These are phyloP conservation scores for Eudemis profundana DNA, from an alignment of 2,888 invertebrate genomes.

Conservation along the genomic window DNA sequence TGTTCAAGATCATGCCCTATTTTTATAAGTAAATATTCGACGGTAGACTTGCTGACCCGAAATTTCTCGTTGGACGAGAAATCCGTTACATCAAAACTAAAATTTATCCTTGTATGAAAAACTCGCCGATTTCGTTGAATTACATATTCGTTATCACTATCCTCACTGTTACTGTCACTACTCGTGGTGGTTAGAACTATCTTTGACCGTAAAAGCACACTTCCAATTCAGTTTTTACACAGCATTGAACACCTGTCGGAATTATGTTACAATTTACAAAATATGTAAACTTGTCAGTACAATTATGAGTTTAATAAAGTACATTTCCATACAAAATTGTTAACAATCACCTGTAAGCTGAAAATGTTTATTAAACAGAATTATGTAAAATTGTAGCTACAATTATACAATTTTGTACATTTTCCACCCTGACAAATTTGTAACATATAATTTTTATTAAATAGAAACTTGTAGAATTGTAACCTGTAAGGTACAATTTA, in stretches of 20 bases:
- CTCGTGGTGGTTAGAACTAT: background rate
- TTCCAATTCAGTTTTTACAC: background rate
- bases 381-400: background rate
- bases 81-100: too few species aligned
- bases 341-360: background rate
- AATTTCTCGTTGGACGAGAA: too few species aligned
- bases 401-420: too few species aligned
- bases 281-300: slow-evolving; percentile 5
- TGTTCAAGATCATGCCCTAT: too few species aligned
- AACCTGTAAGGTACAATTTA: too few species aligned
- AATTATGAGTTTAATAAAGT: slow-evolving; percentile 4
- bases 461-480: too few species aligned
- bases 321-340: slow-evolving; percentile 1
- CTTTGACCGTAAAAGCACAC: background rate
- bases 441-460: too few species aligned
- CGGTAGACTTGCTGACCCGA: too few species aligned
- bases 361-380: background rate
- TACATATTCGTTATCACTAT: background rate
- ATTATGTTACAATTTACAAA: slow-evolving; percentile 1
- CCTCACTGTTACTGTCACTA: background rate
- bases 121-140: background rate
- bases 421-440: too few species aligned
- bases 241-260: background rate
- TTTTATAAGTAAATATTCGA: too few species aligned
- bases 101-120: background rate